Percentiles rank a stretch among this genome's conserved stretches.
Evolutionary conservation across 2,113 vertebrate genomes (phyloP).

Genomic region (Dicentrarchus labrax): DNA sequence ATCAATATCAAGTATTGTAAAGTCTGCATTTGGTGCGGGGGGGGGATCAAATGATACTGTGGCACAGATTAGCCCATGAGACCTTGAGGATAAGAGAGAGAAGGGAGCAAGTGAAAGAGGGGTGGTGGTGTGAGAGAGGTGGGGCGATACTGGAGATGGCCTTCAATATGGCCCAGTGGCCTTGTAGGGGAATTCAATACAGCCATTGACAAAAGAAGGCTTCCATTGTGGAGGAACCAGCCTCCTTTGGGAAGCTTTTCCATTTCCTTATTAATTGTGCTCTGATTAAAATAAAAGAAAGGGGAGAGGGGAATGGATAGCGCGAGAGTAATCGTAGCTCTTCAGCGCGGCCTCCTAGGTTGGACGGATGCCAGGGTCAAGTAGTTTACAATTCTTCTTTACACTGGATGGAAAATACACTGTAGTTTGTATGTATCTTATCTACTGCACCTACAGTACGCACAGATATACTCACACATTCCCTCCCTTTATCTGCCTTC

Average conservation of each 20-base stretch:
- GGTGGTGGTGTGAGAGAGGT: constrained; percentile 15
- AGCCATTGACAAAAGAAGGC: constrained; percentile 81
- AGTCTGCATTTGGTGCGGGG: constrained; percentile 63
- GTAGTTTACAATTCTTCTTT: constrained; percentile 47
- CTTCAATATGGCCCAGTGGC: constrained; percentile 74
- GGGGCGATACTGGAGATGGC: constrained; percentile 76
- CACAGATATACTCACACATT: not conserved
- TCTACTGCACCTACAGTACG: constrained; percentile 31
- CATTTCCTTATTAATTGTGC: constrained; percentile 82
- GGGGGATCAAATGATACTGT: constrained; percentile 73
- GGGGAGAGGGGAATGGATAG: constrained; percentile 52
- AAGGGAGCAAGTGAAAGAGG: constrained; percentile 29
- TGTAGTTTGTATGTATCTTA: constrained; percentile 46
- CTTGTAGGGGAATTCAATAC: constrained; percentile 81
- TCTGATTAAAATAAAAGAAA: constrained; percentile 78
- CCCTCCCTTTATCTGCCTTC: constrained; percentile 34
- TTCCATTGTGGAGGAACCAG: constrained; percentile 68
- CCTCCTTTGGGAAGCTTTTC: constrained; percentile 77
- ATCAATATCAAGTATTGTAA: constrained; percentile 80
- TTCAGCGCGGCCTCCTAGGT: constrained; percentile 45
- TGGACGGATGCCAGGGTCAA: constrained; percentile 72
- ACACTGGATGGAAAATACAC: constrained; percentile 34
- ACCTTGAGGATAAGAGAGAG: constrained; percentile 65
- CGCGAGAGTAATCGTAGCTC: constrained; percentile 66
- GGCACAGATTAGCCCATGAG: constrained; percentile 77